Evolutionary conservation across 2,888 invertebrate species (phyloP), one percentile per base, ranked within the genome.

Genomic region (Andrena camellia): DNA sequence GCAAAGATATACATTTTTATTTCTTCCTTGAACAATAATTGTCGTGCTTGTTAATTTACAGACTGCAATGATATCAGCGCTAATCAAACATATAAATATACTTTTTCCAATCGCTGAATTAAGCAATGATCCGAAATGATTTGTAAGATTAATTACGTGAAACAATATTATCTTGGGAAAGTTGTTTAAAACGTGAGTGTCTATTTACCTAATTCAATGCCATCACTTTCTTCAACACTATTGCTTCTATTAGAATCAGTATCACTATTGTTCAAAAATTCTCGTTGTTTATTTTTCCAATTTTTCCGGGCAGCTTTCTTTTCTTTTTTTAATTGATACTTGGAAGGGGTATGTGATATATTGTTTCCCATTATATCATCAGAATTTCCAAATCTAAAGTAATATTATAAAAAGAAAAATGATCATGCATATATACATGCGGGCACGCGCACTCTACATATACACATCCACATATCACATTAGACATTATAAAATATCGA

Each of bases 281-380:
- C 75, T 33, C 87, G 80, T 31, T 70, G 74, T 50, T 70, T 84
- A 69, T 95, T 95, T 77, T 94, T 94, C 59, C 95, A 95, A 59
- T 95, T 95, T 90, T 95, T 96, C 86, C 95, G 94, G 0, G 95
- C 95, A 8, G 95, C 95, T 72, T 95, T 95, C 88, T 95, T 95
- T 90, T 96, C 96, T 91, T 96, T 96, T 93, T 96, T 96, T 74
- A 95, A 93, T 91, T 97, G 96, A 92, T 96, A 95, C 92, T 96
- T 97, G 4, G 96, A 96, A 2, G 95, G 95, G 90, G 78, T 42
- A n/a, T 78, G 83, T 2, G 88, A 81, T 10, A 85, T 57, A 66
- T 66, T 87, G 75, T 89, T 92, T 8, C 88, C 90, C 84, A 87
- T 86, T n/a, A 90, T 83, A 66, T 93, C 93, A n/a, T 87, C 82